Conservation (phyloP, 2,797 vertebrate species). For the Geotrypetes seraphini region DNA sequence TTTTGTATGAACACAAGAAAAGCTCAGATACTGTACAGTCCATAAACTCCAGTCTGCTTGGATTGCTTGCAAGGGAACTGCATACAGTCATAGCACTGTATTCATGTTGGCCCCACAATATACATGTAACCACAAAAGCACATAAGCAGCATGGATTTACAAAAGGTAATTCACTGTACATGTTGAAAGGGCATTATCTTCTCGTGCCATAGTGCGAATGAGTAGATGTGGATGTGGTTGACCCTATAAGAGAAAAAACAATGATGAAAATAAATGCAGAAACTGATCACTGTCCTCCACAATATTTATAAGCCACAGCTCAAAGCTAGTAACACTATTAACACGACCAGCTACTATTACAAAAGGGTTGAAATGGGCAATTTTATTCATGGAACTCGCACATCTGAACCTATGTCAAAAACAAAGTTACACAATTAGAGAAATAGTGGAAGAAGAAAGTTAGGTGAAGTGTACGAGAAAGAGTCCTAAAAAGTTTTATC, state of each 20-base stretch:
- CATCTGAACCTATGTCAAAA: too few species aligned
- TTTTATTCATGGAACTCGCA: too few species aligned
- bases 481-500: too few species aligned
- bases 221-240: constrained; percentile 65
- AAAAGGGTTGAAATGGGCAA: too few species aligned
- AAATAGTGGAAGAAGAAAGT: too few species aligned
- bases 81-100: constrained; percentile 49
- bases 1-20: constrained; percentile 61
- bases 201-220: constrained; percentile 79
- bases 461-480: too few species aligned
- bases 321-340: too few species aligned
- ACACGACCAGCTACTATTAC: too few species aligned
- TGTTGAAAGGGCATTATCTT: constrained; percentile 64
- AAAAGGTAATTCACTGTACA: constrained; percentile 65
- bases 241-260: constrained; percentile 54
- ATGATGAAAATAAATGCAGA: background rate
- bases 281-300: too few species aligned
- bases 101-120: constrained; percentile 78
- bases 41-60: constrained; percentile 58
- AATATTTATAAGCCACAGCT: too few species aligned
- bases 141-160: constrained; percentile 64
- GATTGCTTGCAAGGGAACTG: constrained; percentile 56
- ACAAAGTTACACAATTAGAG: too few species aligned
- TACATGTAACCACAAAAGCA: constrained; percentile 58
- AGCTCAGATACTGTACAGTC: constrained; percentile 70